Evolutionary conservation across 2,113 vertebrate genomes (phyloP).

Genomic region (Calonectris borealis): DNA sequence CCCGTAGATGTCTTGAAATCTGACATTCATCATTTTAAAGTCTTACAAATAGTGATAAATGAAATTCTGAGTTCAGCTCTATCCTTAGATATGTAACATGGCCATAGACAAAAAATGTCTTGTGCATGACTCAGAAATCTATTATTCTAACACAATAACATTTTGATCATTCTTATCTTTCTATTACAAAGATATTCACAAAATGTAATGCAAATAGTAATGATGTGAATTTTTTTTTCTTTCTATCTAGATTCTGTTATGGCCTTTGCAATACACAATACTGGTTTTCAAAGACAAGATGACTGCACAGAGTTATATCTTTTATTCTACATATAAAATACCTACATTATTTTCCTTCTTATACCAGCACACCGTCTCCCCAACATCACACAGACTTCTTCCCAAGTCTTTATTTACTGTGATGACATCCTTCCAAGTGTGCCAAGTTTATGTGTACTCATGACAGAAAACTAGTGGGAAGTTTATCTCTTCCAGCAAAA

Average conservation of each 20-base stretch:
- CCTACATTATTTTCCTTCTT: neutral
- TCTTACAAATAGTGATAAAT: neutral
- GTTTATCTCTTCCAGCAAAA: slow-evolving; percentile 12
- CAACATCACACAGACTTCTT: neutral
- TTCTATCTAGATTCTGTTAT: neutral
- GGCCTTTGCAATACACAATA: neutral
- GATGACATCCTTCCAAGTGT: neutral
- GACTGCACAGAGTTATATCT: neutral
- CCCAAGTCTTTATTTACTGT: neutral
- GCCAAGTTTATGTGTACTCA: neutral
- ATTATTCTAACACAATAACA: neutral
- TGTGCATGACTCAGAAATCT: neutral
- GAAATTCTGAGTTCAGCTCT: neutral
- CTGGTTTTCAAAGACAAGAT: neutral
- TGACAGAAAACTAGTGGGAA: neutral
- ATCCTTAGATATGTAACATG: neutral
- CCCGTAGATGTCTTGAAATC: neutral
- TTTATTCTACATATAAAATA: neutral
- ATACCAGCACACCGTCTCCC: neutral
- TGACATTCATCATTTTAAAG: neutral
- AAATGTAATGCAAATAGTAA: neutral
- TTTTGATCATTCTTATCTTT: slow-evolving; percentile 3
- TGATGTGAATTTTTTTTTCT: neutral
- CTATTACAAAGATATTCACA: neutral
- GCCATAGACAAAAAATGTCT: neutral